Percentiles rank a stretch among this genome's conserved stretches.
phyloP scores from a whole-genome alignment of 2,888 invertebrate species.

The Psylliodes chrysocephalus region DNA sequence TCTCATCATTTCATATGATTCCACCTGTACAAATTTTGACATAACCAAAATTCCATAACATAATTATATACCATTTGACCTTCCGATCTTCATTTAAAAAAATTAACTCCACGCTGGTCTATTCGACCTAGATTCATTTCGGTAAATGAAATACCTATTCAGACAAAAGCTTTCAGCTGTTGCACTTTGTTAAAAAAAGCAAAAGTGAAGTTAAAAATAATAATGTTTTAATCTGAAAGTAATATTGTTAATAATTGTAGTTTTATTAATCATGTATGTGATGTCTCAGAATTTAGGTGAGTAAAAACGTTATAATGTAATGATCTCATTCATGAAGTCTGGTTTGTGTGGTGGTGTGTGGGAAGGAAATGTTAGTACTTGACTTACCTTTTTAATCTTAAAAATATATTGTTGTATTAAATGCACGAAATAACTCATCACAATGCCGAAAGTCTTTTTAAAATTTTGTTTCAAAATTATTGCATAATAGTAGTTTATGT shows the following conservation, averaged over 20 bases:
- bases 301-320: neutral
- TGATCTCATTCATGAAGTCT: constrained; percentile 11
- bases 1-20: neutral
- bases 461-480: too few species aligned
- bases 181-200: constrained; percentile 3
- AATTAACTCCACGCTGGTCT: neutral
- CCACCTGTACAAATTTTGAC: neutral
- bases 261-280: constrained; percentile 1
- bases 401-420: too few species aligned
- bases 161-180: neutral
- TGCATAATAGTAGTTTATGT: too few species aligned
- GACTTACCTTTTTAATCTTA: too few species aligned
- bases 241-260: neutral
- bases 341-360: too few species aligned
- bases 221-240: neutral
- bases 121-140: constrained; percentile 18
- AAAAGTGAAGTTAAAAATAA: constrained; percentile 12
- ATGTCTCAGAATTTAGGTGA: constrained; percentile 6
- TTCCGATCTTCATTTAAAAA: constrained; percentile 20
- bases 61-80: constrained; percentile 6
- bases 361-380: too few species aligned
- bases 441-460: too few species aligned
- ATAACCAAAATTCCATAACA: constrained; percentile 7
- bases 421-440: too few species aligned
- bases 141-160: constrained; percentile 1